These are phyloP conservation scores for Probaryconus sp. DNA, from an alignment of 1,140 invertebrate genomes.

Conservation along the genomic window DNA sequence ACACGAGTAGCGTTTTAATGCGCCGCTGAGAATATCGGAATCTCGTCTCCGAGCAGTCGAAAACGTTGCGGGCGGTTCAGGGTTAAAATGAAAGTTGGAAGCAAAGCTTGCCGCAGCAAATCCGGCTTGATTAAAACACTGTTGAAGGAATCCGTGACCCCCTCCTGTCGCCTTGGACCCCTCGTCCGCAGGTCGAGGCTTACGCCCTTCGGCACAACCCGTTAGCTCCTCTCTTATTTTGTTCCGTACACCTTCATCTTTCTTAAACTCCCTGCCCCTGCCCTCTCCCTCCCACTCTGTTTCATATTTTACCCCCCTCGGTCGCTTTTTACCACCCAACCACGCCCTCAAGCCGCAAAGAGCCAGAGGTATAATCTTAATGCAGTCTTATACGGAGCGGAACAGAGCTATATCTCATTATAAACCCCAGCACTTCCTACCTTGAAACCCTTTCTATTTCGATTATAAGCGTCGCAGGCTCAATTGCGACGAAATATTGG, in stretches of 20 bases:
- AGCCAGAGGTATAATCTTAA: constrained; percentile 78
- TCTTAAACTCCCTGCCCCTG: background rate
- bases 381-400: constrained; percentile 78
- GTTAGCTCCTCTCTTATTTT: constrained; percentile 59
- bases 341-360: constrained; percentile 51
- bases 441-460: constrained; percentile 75
- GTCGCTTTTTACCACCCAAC: constrained; percentile 38
- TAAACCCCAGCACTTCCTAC: constrained; percentile 76
- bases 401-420: constrained; percentile 79
- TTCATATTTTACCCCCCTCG: background rate
- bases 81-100: constrained; percentile 78
- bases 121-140: constrained; percentile 76
- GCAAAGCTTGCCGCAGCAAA: constrained; percentile 77
- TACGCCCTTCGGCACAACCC: constrained; percentile 45
- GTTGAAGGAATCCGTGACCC: constrained; percentile 61
- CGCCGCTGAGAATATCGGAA: constrained; percentile 64
- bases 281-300: constrained; percentile 2
- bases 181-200: constrained; percentile 29
- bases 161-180: constrained; percentile 57
- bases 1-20: constrained; percentile 66
- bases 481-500: constrained; percentile 54
- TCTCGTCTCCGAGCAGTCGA: constrained; percentile 61
- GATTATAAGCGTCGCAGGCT: constrained; percentile 49
- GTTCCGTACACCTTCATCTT: constrained; percentile 22
- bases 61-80: constrained; percentile 61